These are phyloP conservation scores for Aurelia sp. DNA, from an alignment of 30 jellyfish, hydroid and myxozoan genomes.

Conservation along the genomic window DNA sequence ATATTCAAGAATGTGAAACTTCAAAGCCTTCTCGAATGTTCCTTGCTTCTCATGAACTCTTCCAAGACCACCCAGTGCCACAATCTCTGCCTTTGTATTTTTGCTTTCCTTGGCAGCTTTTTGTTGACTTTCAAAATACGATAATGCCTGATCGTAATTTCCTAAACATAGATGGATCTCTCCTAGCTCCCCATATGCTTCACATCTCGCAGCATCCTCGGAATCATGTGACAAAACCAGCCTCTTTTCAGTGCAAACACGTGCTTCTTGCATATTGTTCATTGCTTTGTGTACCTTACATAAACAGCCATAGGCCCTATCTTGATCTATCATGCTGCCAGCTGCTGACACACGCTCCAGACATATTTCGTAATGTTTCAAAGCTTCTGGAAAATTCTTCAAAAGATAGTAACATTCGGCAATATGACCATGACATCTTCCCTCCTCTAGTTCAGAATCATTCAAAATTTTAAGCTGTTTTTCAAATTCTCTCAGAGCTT, in stretches of 20 bases:
- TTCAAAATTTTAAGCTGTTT: conserved; percentile 44
- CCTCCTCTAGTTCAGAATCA: conserved; percentile 32
- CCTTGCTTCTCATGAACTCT: conserved; percentile 53
- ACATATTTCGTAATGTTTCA: conserved; percentile 58
- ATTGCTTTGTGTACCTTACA: conserved; percentile 54
- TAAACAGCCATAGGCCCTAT: conserved; percentile 68
- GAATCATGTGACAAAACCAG: conserved; percentile 82
- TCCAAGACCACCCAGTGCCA: conserved; percentile 89
- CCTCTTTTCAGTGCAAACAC: conserved; percentile 90
- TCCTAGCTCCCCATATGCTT: conserved; percentile 88
- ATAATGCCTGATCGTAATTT: conserved; percentile 83
- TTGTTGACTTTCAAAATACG: conserved; percentile 73
- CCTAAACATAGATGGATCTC: conserved; percentile 63
- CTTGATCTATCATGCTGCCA: conserved; percentile 60
- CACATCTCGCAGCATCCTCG: conserved; percentile 63
- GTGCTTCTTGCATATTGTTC: conserved; percentile 77
- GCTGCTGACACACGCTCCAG: conserved; percentile 61
- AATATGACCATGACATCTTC: conserved; percentile 64
- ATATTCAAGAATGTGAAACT: conserved; percentile 49
- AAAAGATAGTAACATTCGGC: conserved; percentile 74
- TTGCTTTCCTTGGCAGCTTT: conserved; percentile 59
- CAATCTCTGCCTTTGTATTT: conserved; percentile 58
- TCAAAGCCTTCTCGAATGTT: conserved; percentile 72
- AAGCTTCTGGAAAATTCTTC: conserved; percentile 52
- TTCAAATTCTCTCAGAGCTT: conserved; percentile 58